Evolutionary conservation across 2,797 vertebrate species (phyloP).

Genomic region (Valencia hispanica): DNA sequence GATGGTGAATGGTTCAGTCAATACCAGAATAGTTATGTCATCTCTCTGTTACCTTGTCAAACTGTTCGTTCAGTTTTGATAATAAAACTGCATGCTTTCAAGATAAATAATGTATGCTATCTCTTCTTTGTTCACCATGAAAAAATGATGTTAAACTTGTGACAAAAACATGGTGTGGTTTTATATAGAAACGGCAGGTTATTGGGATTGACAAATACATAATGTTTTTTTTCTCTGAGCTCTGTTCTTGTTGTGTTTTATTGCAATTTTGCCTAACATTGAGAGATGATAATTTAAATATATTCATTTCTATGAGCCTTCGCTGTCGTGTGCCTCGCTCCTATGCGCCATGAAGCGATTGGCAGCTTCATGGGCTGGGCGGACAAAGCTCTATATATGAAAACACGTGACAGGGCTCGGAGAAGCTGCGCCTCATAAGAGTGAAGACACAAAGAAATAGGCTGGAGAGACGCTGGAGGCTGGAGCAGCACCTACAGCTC

Average conservation of each 20-base stretch:
- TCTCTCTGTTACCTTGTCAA: constrained; percentile 23
- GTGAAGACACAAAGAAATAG: constrained; percentile 58
- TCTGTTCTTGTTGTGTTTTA: not conserved
- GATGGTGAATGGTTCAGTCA: not conserved
- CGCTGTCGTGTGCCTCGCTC: constrained; percentile 40
- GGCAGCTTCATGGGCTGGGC: constrained; percentile 66
- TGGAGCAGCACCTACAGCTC: constrained; percentile 27
- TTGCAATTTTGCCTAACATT: constrained; percentile 16
- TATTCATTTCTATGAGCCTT: constrained; percentile 30
- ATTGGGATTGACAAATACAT: constrained; percentile 1
- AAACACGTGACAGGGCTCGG: constrained; percentile 76
- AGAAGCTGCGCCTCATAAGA: constrained; percentile 79
- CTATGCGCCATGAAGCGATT: constrained; percentile 38
- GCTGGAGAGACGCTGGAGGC: constrained; percentile 59
- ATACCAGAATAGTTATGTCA: constrained; percentile 15
- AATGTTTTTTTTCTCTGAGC: not conserved
- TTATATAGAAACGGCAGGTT: not conserved
- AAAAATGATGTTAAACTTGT: constrained; percentile 10
- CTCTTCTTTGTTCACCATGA: constrained; percentile 18
- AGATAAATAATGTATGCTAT: constrained; percentile 26
- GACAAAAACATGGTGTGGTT: not conserved
- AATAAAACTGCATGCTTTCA: constrained; percentile 20
- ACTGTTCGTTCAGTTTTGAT: constrained; percentile 20
- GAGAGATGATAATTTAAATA: constrained; percentile 48
- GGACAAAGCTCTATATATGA: constrained; percentile 42